Conservation (phyloP, 2,888 invertebrate species). For the Athalia circularis region DNA sequence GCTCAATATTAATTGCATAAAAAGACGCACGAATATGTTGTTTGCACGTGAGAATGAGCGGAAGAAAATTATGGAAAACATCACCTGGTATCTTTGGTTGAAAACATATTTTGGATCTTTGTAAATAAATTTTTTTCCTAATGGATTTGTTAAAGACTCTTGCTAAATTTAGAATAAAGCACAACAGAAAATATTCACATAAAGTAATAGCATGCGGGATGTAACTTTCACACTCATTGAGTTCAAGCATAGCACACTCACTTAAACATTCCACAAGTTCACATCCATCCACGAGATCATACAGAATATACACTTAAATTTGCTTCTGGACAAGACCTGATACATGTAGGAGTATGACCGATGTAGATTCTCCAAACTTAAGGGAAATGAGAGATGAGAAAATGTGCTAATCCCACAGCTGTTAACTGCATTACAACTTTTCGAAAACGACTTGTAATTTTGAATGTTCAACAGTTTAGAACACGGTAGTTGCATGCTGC, state of each 20-base stretch:
- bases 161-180: constrained; percentile 9
- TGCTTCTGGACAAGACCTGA: background rate
- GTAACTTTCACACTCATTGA: constrained; percentile 1
- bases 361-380: background rate
- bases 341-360: background rate
- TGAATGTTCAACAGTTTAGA: background rate
- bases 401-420: too few relatives aligned
- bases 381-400: background rate
- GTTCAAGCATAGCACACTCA: background rate
- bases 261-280: background rate
- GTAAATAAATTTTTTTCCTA: constrained; percentile 18
- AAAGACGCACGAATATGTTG: too few relatives aligned
- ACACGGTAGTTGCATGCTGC: constrained; percentile 44
- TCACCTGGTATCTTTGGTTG: background rate
- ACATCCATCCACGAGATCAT: background rate
- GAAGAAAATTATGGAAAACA: constrained; percentile 11
- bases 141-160: too few relatives aligned
- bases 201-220: constrained; percentile 40
- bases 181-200: constrained; percentile 11
- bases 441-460: constrained; percentile 5
- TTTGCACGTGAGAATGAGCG: background rate
- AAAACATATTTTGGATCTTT: constrained; percentile 12
- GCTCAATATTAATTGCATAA: too few relatives aligned
- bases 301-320: background rate
- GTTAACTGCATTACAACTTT: too few relatives aligned